Evolutionary conservation across 2,888 invertebrate species (phyloP), one percentile per base, ranked within the genome.

Genomic region (Agrenia bidenticulata): DNA sequence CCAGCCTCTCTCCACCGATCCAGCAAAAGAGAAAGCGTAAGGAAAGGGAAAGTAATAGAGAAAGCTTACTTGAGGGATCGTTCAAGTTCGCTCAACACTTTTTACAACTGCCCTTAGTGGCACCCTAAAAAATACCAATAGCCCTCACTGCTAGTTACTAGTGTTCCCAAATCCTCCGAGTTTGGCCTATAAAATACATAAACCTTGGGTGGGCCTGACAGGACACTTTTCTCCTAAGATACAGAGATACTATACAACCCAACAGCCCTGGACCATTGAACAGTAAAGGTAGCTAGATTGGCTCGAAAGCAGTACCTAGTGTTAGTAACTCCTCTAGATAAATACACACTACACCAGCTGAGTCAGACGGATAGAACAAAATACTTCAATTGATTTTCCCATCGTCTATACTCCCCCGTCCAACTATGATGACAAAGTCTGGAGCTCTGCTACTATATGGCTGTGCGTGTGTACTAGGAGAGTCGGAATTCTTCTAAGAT

Each of bases 11-110:
- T n/a, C n/a, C 45, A 45, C 4, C 15, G 45, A 45, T 9, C 45
- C 45, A 5, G 45, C 5, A 45, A 32, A 32, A 45, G 45, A 17
- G 45, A 45, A 45, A 19, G 45, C 5, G 4, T 45, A 55, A 24
- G n/a, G 15, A 27, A 32, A 53, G 24, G 26, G 19, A 53, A 53
- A 53, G 53, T 55, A 13, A 41, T 41, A 41, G 41, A 58, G 49
- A 24, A 49, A 42, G 41, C 42, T 58, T 58, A n/a, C 45, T 45
- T 58, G 42, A 27, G 58, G 45, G 57, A 57, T 57, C 21, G 51
- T 51, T 51, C 51, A 51, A 51, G 23, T 51, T 51, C 7, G 51
- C 51, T 24, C 24, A 51, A 51, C 51, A 51, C 51, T 51, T 51
- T 51, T 51, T 51, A 51, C 51, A 17, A 51, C 51, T 19, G 13